Conservation (phyloP, 2,888 invertebrate genomes). For the Beris chalybata region DNA sequence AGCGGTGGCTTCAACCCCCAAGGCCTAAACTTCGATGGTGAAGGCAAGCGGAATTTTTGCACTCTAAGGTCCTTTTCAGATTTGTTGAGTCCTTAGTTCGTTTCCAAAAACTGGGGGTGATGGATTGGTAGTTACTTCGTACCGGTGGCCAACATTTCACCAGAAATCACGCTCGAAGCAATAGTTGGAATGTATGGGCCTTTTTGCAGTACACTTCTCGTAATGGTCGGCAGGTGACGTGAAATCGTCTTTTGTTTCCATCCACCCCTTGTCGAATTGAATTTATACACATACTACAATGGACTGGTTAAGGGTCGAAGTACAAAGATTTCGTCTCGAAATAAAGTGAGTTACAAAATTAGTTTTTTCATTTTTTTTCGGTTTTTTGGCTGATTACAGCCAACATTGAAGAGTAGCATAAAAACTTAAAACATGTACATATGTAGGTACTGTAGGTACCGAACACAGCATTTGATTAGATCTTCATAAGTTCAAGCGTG, state of each 20-base stretch:
- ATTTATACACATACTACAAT: slow-evolving; percentile 38
- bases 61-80: too few species aligned
- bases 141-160: not conserved
- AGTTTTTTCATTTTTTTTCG: not conserved
- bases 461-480: too few species aligned
- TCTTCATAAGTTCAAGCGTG: too few species aligned
- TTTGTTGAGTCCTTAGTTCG: too few species aligned
- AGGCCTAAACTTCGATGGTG: too few species aligned
- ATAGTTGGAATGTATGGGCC: not conserved
- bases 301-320: slow-evolving; percentile 40
- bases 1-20: too few species aligned
- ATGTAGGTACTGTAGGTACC: too few species aligned
- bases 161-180: not conserved
- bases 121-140: not conserved
- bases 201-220: not conserved
- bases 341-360: slow-evolving; percentile 24
- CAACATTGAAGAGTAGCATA: too few species aligned
- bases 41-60: too few species aligned
- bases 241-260: slow-evolving; percentile 55
- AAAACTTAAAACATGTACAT: too few species aligned
- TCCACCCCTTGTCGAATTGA: slow-evolving; percentile 54
- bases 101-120: not conserved
- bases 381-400: too few species aligned
- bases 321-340: slow-evolving; percentile 32
- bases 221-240: slow-evolving; percentile 55